Evolutionary conservation across 2,888 invertebrate species (phyloP).

Genomic region (Adela reaumurella): DNA sequence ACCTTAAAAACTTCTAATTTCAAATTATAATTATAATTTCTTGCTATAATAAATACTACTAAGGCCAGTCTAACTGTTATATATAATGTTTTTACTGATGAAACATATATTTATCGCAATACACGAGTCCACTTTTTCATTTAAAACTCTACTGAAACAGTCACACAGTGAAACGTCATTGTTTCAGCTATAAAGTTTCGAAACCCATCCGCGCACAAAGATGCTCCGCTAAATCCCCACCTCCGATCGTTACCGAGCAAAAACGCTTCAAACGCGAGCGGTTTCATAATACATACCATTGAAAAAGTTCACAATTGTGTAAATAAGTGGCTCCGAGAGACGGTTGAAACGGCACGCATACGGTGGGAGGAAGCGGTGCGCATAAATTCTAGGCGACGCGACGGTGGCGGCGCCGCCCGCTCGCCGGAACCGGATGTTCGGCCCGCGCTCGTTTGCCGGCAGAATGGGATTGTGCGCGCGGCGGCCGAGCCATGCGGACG

Average conservation of each 20-base stretch:
- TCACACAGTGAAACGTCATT: too few species aligned
- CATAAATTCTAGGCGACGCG: conserved; percentile 40
- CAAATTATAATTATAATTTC: too few species aligned
- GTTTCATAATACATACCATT: conserved; percentile 14
- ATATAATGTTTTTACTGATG: too few species aligned
- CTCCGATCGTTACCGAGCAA: background rate
- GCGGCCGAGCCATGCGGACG: conserved; percentile 46
- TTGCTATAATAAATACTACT: too few species aligned
- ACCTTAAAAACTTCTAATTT: too few species aligned
- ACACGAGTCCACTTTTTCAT: too few species aligned
- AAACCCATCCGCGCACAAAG: background rate
- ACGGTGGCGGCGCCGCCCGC: conserved; percentile 49
- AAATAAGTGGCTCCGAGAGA: conserved; percentile 35
- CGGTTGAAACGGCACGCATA: conserved; percentile 10
- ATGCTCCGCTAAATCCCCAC: background rate
- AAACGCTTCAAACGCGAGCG: background rate
- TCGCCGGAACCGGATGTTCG: conserved; percentile 49
- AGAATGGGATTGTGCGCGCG: conserved; percentile 56
- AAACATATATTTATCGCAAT: too few species aligned
- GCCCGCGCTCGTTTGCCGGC: conserved; percentile 52
- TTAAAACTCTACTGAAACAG: too few species aligned
- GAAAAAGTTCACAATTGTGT: conserved; percentile 51
- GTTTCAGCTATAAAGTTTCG: too few species aligned
- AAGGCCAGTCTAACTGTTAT: too few species aligned
- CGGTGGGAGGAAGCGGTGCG: conserved; percentile 48